Percentiles rank a stretch among this genome's conserved stretches.
These are phyloP conservation scores for Bombylius discolor DNA, from an alignment of 2,888 invertebrate species.

Conservation along the genomic window DNA sequence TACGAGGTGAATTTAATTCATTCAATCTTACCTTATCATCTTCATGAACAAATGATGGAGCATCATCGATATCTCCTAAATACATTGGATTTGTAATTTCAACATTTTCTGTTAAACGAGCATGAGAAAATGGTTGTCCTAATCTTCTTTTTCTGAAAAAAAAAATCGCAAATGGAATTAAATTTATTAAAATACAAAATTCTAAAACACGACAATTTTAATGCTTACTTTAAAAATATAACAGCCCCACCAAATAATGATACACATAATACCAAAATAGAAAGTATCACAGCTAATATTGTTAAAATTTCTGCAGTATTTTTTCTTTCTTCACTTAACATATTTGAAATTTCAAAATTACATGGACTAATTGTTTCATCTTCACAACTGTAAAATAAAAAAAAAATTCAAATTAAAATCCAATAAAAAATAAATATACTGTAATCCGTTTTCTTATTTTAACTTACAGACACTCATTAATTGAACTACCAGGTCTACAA, in stretches of 20 bases:
- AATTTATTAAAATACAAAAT: background rate
- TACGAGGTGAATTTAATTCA: conserved; percentile 2
- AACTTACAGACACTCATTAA: conserved; percentile 34
- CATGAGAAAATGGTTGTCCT: conserved; percentile 59
- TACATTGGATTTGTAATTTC: conserved; percentile 82
- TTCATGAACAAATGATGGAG: conserved; percentile 41
- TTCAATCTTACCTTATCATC: conserved; percentile 44
- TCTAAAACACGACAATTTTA: no score
- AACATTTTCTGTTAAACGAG: conserved; percentile 69
- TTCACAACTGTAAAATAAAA: conserved; percentile 22
- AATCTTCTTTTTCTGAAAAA: conserved; percentile 37
- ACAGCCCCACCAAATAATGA: conserved; percentile 29
- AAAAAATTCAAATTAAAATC: background rate
- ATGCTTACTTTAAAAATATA: conserved; percentile 35
- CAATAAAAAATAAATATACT: no score
- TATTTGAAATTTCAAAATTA: conserved; percentile 32
- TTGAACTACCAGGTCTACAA: conserved; percentile 31
- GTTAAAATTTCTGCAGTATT: conserved; percentile 25
- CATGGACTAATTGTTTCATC: conserved; percentile 29
- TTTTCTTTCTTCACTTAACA: conserved; percentile 23
- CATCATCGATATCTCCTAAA: conserved; percentile 57
- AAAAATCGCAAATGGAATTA: background rate
- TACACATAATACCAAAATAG: conserved; percentile 25
- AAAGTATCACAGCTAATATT: conserved; percentile 27
- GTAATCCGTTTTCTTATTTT: background rate